Conservation (phyloP, 2,113 vertebrate genomes). For the Hippocampus mohnikei region DNA sequence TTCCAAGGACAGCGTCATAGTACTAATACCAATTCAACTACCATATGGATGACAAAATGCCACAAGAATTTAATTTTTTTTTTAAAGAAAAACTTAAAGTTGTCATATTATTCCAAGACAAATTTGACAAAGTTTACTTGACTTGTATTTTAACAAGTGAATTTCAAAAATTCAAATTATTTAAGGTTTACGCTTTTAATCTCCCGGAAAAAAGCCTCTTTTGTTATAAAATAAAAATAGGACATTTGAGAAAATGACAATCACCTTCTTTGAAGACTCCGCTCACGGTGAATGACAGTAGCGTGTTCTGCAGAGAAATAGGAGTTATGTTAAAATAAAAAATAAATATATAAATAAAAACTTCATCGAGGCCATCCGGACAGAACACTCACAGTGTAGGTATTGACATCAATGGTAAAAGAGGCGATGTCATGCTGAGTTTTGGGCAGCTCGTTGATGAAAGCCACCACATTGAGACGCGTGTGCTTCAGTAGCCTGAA, state of each 20-base stretch:
- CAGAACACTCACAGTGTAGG: constrained; percentile 73
- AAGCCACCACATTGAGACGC: constrained; percentile 83
- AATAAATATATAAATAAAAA: background rate
- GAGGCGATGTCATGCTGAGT: constrained; percentile 85
- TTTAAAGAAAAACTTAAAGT: too few species aligned
- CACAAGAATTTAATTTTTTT: too few species aligned
- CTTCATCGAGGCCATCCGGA: background rate
- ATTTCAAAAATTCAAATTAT: too few species aligned
- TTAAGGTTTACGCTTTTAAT: too few species aligned
- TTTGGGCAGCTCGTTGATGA: constrained; percentile 85
- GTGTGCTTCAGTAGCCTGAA: constrained; percentile 83
- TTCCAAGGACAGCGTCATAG: too few species aligned
- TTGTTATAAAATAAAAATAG: too few species aligned
- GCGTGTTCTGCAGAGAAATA: constrained; percentile 70
- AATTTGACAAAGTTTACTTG: too few species aligned
- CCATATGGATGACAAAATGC: too few species aligned
- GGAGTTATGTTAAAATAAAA: background rate
- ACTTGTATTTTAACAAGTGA: too few species aligned
- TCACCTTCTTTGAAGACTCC: constrained; percentile 89
- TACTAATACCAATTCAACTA: too few species aligned
- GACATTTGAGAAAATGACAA: background rate
- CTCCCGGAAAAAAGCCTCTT: too few species aligned
- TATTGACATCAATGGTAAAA: constrained; percentile 83
- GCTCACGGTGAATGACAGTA: constrained; percentile 84
- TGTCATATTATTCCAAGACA: too few species aligned